These are phyloP conservation scores for Apostichopus parvimensis DNA, from an alignment of 35 echinoderm and acorn worm species.

Conservation along the genomic window DNA sequence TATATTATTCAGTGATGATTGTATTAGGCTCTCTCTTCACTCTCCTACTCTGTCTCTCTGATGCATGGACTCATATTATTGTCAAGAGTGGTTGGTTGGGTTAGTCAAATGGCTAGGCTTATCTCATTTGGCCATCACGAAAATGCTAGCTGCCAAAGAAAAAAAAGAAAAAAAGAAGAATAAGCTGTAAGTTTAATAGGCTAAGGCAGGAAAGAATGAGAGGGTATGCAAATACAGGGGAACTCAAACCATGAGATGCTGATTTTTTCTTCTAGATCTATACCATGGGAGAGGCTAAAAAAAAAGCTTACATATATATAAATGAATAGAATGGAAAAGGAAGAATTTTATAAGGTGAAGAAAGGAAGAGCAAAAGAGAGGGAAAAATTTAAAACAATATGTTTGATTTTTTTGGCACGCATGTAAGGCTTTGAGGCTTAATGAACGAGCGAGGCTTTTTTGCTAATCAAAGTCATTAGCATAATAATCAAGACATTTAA, in stretches of 20 bases:
- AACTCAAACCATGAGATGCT: not conserved
- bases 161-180: not conserved
- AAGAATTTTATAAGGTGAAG: not conserved
- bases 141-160: not conserved
- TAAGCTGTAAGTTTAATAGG: not conserved
- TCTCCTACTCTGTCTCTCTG: not conserved
- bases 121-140: constrained; percentile 24
- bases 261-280: not conserved
- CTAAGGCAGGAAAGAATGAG: constrained; percentile 11
- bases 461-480: too few species aligned
- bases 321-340: not conserved
- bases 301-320: not conserved
- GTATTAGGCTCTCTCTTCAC: constrained; percentile 20
- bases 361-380: not conserved
- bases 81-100: not conserved
- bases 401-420: not conserved
- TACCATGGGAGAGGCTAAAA: not conserved
- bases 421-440: too few species aligned
- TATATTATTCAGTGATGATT: not conserved
- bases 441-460: too few species aligned
- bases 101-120: constrained; percentile 25
- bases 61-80: constrained; percentile 11
- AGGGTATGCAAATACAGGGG: constrained; percentile 5
- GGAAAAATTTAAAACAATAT: not conserved
- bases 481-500: too few species aligned